A percentile compares a stretch with the other conserved stretches of the same genome.
Evolutionary conservation across 2,888 invertebrate genomes (phyloP).

Genomic region (Antheraea yamamai): DNA sequence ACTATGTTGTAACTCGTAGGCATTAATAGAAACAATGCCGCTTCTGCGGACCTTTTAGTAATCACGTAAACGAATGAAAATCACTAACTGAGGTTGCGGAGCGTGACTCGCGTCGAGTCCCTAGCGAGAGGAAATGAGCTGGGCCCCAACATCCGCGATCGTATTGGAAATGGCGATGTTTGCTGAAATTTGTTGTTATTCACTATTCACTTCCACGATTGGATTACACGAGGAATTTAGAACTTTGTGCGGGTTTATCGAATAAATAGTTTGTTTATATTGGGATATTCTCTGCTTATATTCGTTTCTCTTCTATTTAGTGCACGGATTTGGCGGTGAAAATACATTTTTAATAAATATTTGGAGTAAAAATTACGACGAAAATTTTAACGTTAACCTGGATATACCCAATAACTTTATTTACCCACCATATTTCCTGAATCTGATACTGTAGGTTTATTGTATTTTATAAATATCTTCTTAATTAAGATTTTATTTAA

Average conservation of each 20-base stretch:
- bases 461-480: too few relatives aligned
- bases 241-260: background rate
- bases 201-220: slow-evolving; percentile 6
- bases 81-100: slow-evolving; percentile 46
- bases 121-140: slow-evolving; percentile 56
- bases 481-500: too few relatives aligned
- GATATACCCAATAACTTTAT: too few relatives aligned
- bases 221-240: slow-evolving; percentile 5
- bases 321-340: background rate
- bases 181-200: slow-evolving; percentile 16
- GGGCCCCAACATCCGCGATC: slow-evolving; percentile 43
- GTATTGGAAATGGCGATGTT: slow-evolving; percentile 15
- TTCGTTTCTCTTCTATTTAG: background rate
- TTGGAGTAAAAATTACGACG: background rate
- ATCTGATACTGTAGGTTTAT: too few relatives aligned
- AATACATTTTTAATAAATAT: background rate
- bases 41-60: slow-evolving; percentile 7
- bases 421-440: too few relatives aligned
- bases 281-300: background rate
- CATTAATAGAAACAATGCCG: background rate
- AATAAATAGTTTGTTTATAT: background rate
- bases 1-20: background rate
- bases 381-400: background rate
- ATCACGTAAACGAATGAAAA: slow-evolving; percentile 34
- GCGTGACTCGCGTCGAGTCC: slow-evolving; percentile 48